These are phyloP conservation scores for Schizaphis graminum DNA, from an alignment of 2,888 invertebrate species.

Conservation along the genomic window DNA sequence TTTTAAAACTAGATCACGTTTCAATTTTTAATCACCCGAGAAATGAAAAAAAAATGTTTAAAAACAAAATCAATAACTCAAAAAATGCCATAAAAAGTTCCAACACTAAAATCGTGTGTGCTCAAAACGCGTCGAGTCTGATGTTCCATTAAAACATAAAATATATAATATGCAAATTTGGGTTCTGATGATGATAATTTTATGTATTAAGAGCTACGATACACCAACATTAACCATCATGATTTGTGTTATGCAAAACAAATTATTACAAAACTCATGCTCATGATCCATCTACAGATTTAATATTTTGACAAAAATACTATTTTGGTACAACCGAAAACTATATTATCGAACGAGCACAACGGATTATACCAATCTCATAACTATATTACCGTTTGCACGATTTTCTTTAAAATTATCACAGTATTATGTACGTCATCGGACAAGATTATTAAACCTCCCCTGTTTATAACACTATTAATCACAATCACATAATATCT, in stretches of 20 bases:
- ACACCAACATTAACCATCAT: background rate
- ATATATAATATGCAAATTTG: background rate
- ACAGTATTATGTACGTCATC: too few relatives aligned
- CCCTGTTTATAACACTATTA: too few relatives aligned
- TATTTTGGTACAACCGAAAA: background rate
- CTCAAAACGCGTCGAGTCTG: background rate
- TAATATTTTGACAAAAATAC: background rate
- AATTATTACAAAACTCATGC: background rate
- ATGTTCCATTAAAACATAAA: background rate
- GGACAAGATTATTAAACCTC: too few relatives aligned
- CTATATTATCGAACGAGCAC: too few relatives aligned
- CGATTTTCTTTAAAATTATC: too few relatives aligned
- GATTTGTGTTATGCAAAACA: background rate
- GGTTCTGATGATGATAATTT: background rate
- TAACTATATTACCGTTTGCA: too few relatives aligned
- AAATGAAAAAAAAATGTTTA: constrained; percentile 11
- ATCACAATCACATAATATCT: too few relatives aligned
- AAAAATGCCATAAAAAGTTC: background rate
- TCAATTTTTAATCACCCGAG: constrained; percentile 7
- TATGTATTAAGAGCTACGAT: constrained; percentile 1
- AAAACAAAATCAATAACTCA: background rate
- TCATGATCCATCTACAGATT: background rate
- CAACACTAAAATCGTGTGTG: background rate
- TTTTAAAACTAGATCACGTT: background rate
- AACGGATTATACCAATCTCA: too few relatives aligned